Conservation (phyloP, 2,797 vertebrate genomes). For the Halcyon smyrnensis region DNA sequence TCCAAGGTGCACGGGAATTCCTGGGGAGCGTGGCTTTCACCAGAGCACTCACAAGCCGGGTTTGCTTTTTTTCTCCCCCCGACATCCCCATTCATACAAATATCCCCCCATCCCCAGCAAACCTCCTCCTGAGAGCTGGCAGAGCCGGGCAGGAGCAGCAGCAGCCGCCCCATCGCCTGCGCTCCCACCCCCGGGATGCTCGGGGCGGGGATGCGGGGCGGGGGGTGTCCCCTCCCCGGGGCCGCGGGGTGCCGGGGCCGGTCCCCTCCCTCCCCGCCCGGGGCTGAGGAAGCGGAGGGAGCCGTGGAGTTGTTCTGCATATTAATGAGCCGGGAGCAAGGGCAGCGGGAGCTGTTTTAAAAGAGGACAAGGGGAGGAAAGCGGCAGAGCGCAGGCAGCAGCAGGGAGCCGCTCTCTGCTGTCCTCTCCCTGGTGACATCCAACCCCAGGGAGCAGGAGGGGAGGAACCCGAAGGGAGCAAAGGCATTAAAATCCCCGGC, state of each 20-base stretch:
- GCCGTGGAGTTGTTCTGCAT: slow-evolving; percentile 91
- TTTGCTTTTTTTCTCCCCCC: background rate
- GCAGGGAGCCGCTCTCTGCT: background rate
- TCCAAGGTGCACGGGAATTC: background rate
- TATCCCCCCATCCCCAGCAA: background rate
- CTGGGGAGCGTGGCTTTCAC: background rate
- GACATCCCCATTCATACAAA: background rate
- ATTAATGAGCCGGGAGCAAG: slow-evolving; percentile 90
- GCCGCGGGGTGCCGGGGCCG: background rate
- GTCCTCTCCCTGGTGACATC: background rate
- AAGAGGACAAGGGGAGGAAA: slow-evolving; percentile 78
- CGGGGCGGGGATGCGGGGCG: background rate
- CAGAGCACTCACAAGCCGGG: background rate
- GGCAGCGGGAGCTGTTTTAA: slow-evolving; percentile 86
- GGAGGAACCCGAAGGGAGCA: background rate
- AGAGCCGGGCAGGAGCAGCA: slow-evolving; percentile 23
- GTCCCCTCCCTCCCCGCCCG: slow-evolving; percentile 33
- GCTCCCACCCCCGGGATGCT: background rate
- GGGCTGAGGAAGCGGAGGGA: slow-evolving; percentile 86
- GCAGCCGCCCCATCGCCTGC: background rate
- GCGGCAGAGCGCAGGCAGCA: slow-evolving; percentile 59
- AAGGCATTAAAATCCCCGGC: background rate
- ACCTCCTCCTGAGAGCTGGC: background rate
- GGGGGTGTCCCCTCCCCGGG: background rate
- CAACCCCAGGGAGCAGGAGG: background rate